Base-by-base conservation (phyloP, 2,797 vertebrate species). In the Labeo calbasu region DNA sequence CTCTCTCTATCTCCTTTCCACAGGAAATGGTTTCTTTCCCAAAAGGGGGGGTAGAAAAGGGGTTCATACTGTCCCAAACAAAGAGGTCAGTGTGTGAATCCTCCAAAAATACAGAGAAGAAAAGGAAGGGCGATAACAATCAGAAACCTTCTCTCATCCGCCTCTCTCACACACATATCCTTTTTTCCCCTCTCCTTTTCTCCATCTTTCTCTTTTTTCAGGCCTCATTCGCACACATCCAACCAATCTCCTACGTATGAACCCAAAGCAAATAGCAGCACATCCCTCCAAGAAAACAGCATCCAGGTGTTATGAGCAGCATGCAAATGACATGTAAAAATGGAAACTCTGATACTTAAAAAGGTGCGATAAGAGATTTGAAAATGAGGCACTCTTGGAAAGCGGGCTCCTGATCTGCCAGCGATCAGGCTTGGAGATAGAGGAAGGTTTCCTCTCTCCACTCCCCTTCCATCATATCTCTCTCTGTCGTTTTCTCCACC, bases 41-140 rank as follows among this genome's bases (percentile, higher is more conserved):
- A 25, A 88, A 83, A 88, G 89, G 86, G 88, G 89, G 78, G 80
- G 82, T 28, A 53, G 50, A 82, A 88, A 88, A 89, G 91, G 85
- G 91, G 89, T 86, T 90, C 91, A 91, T 89, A 93, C 93, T 93
- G 94, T 95, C 95, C 92, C 90, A 92, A 95, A 97, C 97, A 97
- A 97, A 97, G 96, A 95, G 97, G 96, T 96, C 95, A 96, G 93
- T 97, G 97, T 98, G 92, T 96, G 76, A 87, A 92, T 94, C 91
- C 90, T 88, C 89, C 91, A 92, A 94, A 95, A 95, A 94, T 85
- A 93, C 94, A 93, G 92, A 93, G 93, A 94, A 94, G 93, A 93
- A 94, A 94, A 94, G 93, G 92, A 93, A 94, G 89, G 86, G 87
- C 0, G 96, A 97, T 96, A 95, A 96, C 95, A 94, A 97, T 98